Evolutionary conservation across 2,113 vertebrate genomes (phyloP), one percentile per base, ranked within the genome.

Genomic region (Petromus typicus): DNA sequence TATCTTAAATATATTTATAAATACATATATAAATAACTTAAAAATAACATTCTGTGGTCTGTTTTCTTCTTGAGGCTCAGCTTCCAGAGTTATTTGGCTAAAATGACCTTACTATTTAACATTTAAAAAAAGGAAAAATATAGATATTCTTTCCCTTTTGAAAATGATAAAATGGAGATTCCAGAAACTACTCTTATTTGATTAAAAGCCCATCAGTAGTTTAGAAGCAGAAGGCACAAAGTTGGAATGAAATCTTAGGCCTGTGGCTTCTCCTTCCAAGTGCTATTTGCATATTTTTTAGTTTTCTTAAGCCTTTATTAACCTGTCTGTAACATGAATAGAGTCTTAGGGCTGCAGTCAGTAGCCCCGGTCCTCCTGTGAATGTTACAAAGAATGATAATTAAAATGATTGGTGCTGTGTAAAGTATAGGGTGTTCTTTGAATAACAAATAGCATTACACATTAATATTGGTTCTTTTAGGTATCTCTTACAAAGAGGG

Each of bases 1-100:
- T 78, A 96, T 87, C 14, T 96, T 96, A 95, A 90, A 96, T 95
- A 96, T 51, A 64, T 64, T 90, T 90, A 97, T 95, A 98, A 96
- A 97, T 97, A 96, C 25, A 80, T 48, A 81, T 48, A 82, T 84
- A 97, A 96, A 92, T 96, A 98, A 92, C 40, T 92, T 84, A 90
- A 93, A 94, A 94, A 92, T 91, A 97, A 78, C 17, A 93, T 95
- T 93, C 51, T 9, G 25, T 51, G 25, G 20, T 88, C 93, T 88
- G 22, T 63, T 59, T 88, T 83, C 10, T 81, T 90, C 82, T 76
- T 94, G 40, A 97, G 85, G 92, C 69, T 86, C 82, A 93, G 64
- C 4, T 93, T 86, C 79, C 94, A 92, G 64, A 95, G 86, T 40
- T 43, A 25, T 93, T 95, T 91, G 82, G 91, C 22, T 37, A 69